phyloP scores from a whole-genome alignment of 2,888 invertebrate species.

The Tiphia femorata region DNA sequence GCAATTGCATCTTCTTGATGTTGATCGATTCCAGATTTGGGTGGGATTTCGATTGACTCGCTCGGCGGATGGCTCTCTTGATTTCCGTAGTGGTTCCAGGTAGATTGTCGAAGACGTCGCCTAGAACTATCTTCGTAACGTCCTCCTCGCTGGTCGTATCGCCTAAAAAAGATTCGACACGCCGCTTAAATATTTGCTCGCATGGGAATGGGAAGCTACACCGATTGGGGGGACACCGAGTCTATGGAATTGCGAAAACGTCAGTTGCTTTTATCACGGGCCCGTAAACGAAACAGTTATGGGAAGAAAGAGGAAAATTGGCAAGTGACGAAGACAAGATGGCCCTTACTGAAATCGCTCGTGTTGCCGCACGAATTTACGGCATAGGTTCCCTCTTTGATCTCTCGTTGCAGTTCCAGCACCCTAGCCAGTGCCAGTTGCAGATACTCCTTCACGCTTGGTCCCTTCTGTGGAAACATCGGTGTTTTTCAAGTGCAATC shows the following conservation, averaged over 20 bases:
- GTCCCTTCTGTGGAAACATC: slow-evolving; percentile 44
- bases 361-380: slow-evolving; percentile 37
- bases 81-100: slow-evolving; percentile 55
- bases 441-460: slow-evolving; percentile 58
- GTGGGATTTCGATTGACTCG: slow-evolving; percentile 35
- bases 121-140: slow-evolving; percentile 57
- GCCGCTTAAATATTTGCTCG: neutral
- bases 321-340: neutral
- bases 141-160: slow-evolving; percentile 60
- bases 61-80: slow-evolving; percentile 48
- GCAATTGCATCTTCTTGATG: slow-evolving; percentile 54
- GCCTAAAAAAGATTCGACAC: slow-evolving; percentile 33
- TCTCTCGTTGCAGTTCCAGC: slow-evolving; percentile 58
- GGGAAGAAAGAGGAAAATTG: too few species aligned
- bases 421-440: slow-evolving; percentile 58
- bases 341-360: slow-evolving; percentile 53
- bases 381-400: slow-evolving; percentile 55
- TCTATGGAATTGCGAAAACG: too few species aligned
- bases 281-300: too few species aligned
- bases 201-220: too few species aligned
- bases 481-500: too few species aligned
- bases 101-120: slow-evolving; percentile 60
- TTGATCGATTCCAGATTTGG: slow-evolving; percentile 49
- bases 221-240: too few species aligned
- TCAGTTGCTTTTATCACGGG: too few species aligned